Evolutionary conservation across 2,888 invertebrate species (phyloP).

Genomic region (Hermaeophaga mercurialis): DNA sequence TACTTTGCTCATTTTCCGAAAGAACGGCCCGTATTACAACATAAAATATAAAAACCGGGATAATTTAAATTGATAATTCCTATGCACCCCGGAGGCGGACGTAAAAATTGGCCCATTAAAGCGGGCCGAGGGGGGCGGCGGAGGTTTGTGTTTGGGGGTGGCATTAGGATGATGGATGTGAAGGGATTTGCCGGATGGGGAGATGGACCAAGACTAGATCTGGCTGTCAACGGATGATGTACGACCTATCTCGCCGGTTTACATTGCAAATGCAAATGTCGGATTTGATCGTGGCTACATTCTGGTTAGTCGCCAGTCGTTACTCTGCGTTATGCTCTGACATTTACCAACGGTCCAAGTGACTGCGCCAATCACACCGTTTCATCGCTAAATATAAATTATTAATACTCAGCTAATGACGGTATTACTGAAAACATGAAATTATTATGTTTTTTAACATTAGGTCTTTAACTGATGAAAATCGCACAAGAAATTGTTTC

Average conservation of each 20-base stretch:
- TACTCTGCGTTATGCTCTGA: neutral
- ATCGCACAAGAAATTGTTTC: too few species aligned
- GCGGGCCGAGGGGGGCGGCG: conserved; percentile 18
- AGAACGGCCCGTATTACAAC: too few species aligned
- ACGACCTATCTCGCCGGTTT: conserved; percentile 46
- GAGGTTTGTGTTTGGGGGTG: conserved; percentile 31
- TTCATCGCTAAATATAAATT: neutral
- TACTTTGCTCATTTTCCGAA: too few species aligned
- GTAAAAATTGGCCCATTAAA: conserved; percentile 10
- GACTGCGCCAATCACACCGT: conserved; percentile 9
- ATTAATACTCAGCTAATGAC: neutral
- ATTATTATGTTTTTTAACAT: too few species aligned
- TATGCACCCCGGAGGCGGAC: neutral
- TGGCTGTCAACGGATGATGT: conserved; percentile 53
- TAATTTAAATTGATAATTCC: conserved; percentile 5
- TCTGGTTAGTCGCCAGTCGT: neutral
- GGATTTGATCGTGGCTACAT: neutral
- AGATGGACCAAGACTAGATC: conserved; percentile 54
- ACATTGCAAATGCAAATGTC: conserved; percentile 46
- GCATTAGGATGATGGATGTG: conserved; percentile 52
- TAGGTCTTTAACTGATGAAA: too few species aligned
- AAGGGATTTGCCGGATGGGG: conserved; percentile 50
- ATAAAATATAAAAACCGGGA: too few species aligned
- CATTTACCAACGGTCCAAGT: conserved; percentile 2
- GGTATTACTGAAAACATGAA: too few species aligned